These are phyloP conservation scores for Drosophila biarmipes DNA, from an alignment of 1,140 invertebrate genomes.

Conservation along the genomic window DNA sequence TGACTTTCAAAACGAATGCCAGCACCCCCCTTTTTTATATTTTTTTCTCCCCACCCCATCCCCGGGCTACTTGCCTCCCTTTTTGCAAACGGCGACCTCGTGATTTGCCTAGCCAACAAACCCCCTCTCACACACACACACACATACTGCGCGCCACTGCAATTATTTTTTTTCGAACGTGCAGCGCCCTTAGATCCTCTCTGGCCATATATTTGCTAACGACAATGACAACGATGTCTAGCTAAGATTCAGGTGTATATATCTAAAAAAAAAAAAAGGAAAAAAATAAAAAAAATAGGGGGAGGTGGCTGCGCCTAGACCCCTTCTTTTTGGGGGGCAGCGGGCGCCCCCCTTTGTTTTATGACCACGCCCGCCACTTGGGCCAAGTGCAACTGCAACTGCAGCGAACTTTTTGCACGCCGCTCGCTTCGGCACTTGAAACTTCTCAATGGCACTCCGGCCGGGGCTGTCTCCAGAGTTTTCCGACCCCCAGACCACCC, in stretches of 20 bases:
- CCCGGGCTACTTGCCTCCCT: neutral
- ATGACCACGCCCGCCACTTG: constrained; percentile 73
- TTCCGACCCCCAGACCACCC: neutral
- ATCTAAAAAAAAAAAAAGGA: neutral
- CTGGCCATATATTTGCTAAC: constrained; percentile 78
- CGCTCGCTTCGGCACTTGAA: constrained; percentile 66
- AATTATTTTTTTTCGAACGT: constrained; percentile 58
- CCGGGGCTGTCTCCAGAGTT: constrained; percentile 34
- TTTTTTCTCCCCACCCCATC: neutral
- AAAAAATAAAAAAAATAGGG: neutral
- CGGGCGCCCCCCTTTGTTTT: constrained; percentile 49
- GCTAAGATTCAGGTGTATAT: constrained; percentile 54
- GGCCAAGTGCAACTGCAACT: constrained; percentile 78
- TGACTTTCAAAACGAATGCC: constrained; percentile 57
- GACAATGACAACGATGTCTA: constrained; percentile 73
- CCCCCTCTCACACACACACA: neutral
- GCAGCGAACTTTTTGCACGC: constrained; percentile 74
- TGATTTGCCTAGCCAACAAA: constrained; percentile 15
- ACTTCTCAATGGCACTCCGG: constrained; percentile 76
- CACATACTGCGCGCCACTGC: constrained; percentile 10
- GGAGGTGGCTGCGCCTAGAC: neutral
- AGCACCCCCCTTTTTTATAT: neutral
- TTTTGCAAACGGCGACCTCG: constrained; percentile 31
- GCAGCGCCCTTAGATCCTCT: constrained; percentile 74
- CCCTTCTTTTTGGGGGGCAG: neutral